Evolutionary conservation across 2,797 vertebrate genomes (phyloP).

Genomic region (Monodelphis domestica): DNA sequence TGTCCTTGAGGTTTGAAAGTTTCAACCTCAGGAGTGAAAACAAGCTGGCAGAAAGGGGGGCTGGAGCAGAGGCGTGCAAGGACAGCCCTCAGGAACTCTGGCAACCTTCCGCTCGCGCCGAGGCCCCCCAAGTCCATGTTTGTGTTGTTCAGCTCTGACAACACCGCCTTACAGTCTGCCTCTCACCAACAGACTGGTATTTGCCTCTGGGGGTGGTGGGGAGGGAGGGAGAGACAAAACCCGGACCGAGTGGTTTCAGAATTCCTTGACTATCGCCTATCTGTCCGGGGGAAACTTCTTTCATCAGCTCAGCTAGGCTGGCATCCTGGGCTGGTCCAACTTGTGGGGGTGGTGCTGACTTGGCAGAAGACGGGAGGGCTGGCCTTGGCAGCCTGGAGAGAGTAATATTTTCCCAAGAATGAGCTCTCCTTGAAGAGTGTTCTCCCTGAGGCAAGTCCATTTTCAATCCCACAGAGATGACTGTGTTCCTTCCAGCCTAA

Average conservation of each 20-base stretch:
- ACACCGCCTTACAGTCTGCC: not conserved
- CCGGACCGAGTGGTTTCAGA: not conserved
- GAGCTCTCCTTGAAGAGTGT: constrained; percentile 11
- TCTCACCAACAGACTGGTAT: not conserved
- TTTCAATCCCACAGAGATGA: not conserved
- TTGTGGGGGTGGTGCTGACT: constrained; percentile 1
- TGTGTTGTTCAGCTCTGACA: not conserved
- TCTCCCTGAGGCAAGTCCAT: not conserved
- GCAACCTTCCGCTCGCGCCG: fast-evolving
- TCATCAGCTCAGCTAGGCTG: not conserved
- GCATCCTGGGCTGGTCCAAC: constrained; percentile 25
- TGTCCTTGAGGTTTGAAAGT: not conserved
- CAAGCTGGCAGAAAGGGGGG: not conserved
- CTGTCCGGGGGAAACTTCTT: constrained; percentile 56
- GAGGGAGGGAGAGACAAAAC: not conserved
- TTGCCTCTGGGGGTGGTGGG: not conserved
- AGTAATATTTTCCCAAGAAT: constrained; percentile 45
- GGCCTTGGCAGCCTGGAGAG: not conserved
- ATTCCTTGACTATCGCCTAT: constrained; percentile 43
- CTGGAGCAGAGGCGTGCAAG: not conserved
- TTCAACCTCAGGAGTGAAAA: not conserved
- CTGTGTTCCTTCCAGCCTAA: not conserved
- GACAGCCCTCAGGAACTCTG: not conserved
- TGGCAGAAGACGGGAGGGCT: not conserved
- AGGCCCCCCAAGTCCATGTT: not conserved